These are phyloP conservation scores for Cotesia typhae DNA, from an alignment of 1,140 invertebrate genomes.

Conservation along the genomic window DNA sequence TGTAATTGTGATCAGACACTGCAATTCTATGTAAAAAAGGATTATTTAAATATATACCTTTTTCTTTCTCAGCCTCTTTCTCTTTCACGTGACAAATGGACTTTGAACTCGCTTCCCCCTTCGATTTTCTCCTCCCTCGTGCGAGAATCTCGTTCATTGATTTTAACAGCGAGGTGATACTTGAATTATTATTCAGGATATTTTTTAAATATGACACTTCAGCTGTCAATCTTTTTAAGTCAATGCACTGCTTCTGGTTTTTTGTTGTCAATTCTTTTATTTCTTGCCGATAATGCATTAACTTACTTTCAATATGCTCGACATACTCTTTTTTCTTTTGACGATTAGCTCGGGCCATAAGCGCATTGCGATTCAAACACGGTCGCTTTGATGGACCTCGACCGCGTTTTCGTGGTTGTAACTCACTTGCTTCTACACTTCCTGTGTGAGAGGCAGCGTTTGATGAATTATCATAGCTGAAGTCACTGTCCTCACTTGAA, in stretches of 20 bases:
- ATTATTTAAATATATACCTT: slow-evolving; percentile 24
- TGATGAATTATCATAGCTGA: too few species aligned
- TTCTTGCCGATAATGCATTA: slow-evolving; percentile 58
- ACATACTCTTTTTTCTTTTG: slow-evolving; percentile 69
- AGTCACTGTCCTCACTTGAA: too few species aligned
- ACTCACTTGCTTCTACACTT: neutral
- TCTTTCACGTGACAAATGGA: neutral
- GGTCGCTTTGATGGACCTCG: slow-evolving; percentile 56
- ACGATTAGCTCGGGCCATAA: slow-evolving; percentile 70
- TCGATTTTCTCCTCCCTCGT: neutral
- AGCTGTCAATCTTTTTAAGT: slow-evolving; percentile 61
- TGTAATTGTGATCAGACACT: slow-evolving; percentile 25
- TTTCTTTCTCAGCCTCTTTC: neutral
- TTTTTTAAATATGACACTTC: slow-evolving; percentile 67
- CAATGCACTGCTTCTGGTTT: slow-evolving; percentile 61
- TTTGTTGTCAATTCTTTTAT: slow-evolving; percentile 63
- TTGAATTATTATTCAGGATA: slow-evolving; percentile 65
- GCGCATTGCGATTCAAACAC: slow-evolving; percentile 64
- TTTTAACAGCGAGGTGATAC: slow-evolving; percentile 62
- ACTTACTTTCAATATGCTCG: slow-evolving; percentile 66
- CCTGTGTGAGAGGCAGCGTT: too few species aligned
- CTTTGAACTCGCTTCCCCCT: neutral
- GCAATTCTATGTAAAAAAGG: neutral
- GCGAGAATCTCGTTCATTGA: slow-evolving; percentile 54
- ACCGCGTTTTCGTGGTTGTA: slow-evolving; percentile 40